Percentiles rank a stretch among this genome's conserved stretches.
phyloP scores from a whole-genome alignment of 2,888 invertebrate species.

The Lysandra coridon region DNA sequence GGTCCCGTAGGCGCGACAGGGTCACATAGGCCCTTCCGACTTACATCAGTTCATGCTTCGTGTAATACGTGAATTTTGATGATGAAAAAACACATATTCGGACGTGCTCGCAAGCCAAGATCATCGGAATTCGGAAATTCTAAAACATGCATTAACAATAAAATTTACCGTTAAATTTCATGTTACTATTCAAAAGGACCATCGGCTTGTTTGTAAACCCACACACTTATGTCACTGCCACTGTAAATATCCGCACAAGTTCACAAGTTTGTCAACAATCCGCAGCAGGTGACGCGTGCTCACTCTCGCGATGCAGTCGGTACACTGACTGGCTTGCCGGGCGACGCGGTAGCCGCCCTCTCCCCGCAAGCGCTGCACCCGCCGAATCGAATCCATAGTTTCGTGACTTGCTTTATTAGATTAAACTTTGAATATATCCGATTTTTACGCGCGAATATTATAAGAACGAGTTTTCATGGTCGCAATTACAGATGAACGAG shows the following conservation, averaged over 20 bases:
- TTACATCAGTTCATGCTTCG: constrained; percentile 69
- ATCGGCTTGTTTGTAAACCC: constrained; percentile 64
- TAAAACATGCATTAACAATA: constrained; percentile 62
- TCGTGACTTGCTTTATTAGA: constrained; percentile 49
- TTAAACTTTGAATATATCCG: constrained; percentile 15
- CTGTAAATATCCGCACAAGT: constrained; percentile 68
- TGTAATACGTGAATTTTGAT: not conserved
- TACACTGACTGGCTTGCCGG: constrained; percentile 52
- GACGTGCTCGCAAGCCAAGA: constrained; percentile 77
- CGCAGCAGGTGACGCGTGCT: constrained; percentile 47
- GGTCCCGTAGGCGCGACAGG: constrained; percentile 79
- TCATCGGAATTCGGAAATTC: constrained; percentile 66
- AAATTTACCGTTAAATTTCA: constrained; percentile 78
- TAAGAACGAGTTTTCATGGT: not conserved
- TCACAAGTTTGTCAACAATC: constrained; percentile 59
- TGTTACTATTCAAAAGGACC: constrained; percentile 78
- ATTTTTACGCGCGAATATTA: constrained; percentile 25
- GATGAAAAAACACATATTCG: constrained; percentile 39
- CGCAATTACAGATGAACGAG: constrained; percentile 21
- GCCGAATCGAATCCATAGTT: constrained; percentile 59
- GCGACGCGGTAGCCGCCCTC: constrained; percentile 55
- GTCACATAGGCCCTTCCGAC: constrained; percentile 72
- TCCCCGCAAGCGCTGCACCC: constrained; percentile 43
- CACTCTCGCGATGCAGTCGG: constrained; percentile 51
- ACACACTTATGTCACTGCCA: constrained; percentile 66